Percentiles rank a stretch among this genome's conserved stretches.
phyloP scores from a whole-genome alignment of 53 echinoderm and acorn worm genomes.

The Arbacia lixula region DNA sequence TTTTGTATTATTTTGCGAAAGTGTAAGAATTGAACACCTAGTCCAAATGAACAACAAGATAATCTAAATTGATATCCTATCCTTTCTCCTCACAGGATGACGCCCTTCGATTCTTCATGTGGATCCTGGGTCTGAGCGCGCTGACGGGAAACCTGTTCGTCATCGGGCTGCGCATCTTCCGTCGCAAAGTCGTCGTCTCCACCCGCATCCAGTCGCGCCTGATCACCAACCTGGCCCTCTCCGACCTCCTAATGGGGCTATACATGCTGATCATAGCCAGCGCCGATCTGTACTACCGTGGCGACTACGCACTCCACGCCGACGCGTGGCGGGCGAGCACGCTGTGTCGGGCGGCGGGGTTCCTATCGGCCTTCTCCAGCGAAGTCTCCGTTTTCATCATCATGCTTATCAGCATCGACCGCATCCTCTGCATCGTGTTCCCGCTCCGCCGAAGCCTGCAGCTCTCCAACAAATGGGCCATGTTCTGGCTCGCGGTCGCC shows the following conservation, averaged over 20 bases:
- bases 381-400: conserved; percentile 63
- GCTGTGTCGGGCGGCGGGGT: conserved; percentile 30
- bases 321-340: conserved; percentile 38
- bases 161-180: conserved; percentile 10
- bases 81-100: too few species aligned
- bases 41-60: too few species aligned
- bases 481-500: not conserved
- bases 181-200: not conserved
- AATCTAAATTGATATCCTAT: too few species aligned
- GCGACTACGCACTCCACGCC: conserved; percentile 34
- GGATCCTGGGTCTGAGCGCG: conserved; percentile 71
- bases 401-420: conserved; percentile 63
- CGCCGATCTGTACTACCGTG: conserved; percentile 46
- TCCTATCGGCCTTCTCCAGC: conserved; percentile 62
- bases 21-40: too few species aligned
- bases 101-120: conserved; percentile 58
- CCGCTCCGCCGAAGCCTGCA: conserved; percentile 27
- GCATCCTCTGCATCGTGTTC: conserved; percentile 54
- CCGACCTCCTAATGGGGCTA: conserved; percentile 50
- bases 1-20: too few species aligned
- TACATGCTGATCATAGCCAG: conserved; percentile 54
- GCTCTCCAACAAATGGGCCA: conserved; percentile 50
- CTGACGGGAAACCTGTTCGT: conserved; percentile 64
- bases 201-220: conserved; percentile 30
- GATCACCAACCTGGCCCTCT: conserved; percentile 38